Evolutionary conservation across 2,888 invertebrate species (phyloP).

Genomic region (Watsonalla binaria): DNA sequence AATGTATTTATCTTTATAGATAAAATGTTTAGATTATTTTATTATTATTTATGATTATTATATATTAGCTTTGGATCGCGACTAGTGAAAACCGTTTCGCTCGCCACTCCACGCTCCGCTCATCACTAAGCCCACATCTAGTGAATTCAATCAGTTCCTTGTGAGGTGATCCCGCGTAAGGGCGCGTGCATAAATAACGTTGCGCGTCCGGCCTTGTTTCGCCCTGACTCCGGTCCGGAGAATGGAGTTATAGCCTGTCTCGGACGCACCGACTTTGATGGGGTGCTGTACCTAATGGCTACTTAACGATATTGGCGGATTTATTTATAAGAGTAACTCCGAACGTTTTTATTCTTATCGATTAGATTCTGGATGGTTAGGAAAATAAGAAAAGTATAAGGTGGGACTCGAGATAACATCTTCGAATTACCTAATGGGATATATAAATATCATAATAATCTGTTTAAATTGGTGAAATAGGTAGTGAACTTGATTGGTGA

Average conservation of each 20-base stretch:
- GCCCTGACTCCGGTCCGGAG: slow-evolving; percentile 2
- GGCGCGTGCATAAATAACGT: slow-evolving; percentile 66
- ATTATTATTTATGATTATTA: too few species aligned
- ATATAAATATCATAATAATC: too few species aligned
- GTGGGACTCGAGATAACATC: too few species aligned
- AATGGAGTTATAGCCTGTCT: slow-evolving; percentile 25
- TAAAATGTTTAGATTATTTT: too few species aligned
- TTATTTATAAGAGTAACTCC: slow-evolving; percentile 10
- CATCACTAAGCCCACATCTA: slow-evolving; percentile 13
- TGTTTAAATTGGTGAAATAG: too few species aligned
- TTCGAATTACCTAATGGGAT: too few species aligned
- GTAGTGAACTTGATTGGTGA: too few species aligned
- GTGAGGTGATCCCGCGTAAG: slow-evolving; percentile 51
- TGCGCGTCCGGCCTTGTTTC: slow-evolving; percentile 33
- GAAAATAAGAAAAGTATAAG: too few species aligned
- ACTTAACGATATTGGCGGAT: slow-evolving; percentile 12
- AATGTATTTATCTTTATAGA: too few species aligned
- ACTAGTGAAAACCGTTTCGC: slow-evolving; percentile 2
- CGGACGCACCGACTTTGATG: slow-evolving; percentile 19
- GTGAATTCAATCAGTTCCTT: slow-evolving; percentile 66
- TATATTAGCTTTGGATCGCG: too few species aligned
- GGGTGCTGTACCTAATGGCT: neutral
- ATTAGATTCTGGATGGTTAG: too few species aligned
- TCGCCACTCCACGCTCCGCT: slow-evolving; percentile 32
- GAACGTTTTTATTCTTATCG: too few species aligned